phyloP scores from a whole-genome alignment of 2,797 vertebrate genomes.

The Parauchenoglanis punctatus region DNA sequence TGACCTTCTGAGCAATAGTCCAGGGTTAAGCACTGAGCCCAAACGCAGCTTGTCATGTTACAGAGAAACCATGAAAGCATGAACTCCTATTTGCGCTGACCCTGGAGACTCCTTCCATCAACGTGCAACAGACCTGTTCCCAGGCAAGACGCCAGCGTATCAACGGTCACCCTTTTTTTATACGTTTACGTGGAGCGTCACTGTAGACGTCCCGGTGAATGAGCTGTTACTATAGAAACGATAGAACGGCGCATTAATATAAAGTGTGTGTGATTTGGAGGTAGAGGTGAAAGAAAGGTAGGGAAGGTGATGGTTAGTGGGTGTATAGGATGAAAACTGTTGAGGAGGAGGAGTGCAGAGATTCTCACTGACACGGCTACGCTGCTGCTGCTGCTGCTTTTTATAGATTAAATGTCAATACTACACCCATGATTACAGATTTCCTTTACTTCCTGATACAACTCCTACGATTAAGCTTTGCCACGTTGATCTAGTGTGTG shows the following conservation, averaged over 20 bases:
- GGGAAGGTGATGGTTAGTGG: not conserved
- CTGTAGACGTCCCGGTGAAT: not conserved
- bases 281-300: not conserved
- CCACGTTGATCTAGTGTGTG: not conserved
- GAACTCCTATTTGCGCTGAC: not conserved
- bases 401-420: not conserved
- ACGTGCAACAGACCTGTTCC: not conserved
- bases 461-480: not conserved
- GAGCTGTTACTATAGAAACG: not conserved
- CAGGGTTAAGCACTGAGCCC: no score
- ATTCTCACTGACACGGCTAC: no score
- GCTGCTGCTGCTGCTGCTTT: slow-evolving; percentile 16
- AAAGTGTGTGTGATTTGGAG: not conserved
- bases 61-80: not conserved
- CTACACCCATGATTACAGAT: not conserved
- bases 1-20: no score
- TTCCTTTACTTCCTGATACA: slow-evolving; percentile 2
- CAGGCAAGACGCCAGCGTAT: not conserved
- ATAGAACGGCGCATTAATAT: not conserved
- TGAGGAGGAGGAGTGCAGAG: not conserved
- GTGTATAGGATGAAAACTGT: not conserved
- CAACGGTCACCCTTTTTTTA: not conserved
- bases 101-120: not conserved
- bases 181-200: not conserved
- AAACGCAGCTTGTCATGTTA: not conserved